phyloP scores from a whole-genome alignment of 37 sponge, comb jelly and placozoan species.

The Spongilla lacustris region DNA sequence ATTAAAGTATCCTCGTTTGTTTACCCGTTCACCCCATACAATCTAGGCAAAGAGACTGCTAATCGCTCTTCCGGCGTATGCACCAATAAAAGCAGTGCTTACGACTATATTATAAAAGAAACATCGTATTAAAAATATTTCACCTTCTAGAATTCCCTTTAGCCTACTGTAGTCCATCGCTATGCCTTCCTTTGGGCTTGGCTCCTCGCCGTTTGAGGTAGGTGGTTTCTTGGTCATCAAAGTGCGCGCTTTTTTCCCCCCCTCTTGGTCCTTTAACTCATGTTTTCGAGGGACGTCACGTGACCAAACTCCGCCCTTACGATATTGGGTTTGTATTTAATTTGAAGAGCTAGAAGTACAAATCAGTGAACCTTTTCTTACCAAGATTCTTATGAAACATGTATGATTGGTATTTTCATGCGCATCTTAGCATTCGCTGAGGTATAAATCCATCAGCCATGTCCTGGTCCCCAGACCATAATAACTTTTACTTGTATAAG shows the following conservation, averaged over 20 bases:
- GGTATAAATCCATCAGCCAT: too few species aligned
- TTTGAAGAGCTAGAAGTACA: too few species aligned
- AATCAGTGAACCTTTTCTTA: too few species aligned
- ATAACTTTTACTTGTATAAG: too few species aligned
- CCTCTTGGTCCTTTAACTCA: neutral
- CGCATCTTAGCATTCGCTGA: too few species aligned
- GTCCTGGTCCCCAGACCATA: too few species aligned
- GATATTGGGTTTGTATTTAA: neutral
- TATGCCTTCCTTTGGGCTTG: neutral
- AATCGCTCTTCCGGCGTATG: neutral
- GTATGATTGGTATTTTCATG: too few species aligned
- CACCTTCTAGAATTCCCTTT: conserved; percentile 55
- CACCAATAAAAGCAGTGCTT: neutral
- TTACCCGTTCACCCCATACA: neutral
- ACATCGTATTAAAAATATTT: neutral
- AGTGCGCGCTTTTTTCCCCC: neutral
- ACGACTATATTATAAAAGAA: neutral
- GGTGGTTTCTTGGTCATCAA: neutral
- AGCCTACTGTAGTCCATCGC: conserved; percentile 60
- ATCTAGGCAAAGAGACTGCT: neutral
- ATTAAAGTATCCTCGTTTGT: conserved; percentile 15
- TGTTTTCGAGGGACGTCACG: neutral
- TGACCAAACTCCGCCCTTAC: neutral
- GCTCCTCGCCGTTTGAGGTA: neutral
- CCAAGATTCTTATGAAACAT: too few species aligned